Percentiles rank a stretch among this genome's conserved stretches.
Conservation (phyloP, 2,888 invertebrate genomes). For the Stenodera caucasica region DNA sequence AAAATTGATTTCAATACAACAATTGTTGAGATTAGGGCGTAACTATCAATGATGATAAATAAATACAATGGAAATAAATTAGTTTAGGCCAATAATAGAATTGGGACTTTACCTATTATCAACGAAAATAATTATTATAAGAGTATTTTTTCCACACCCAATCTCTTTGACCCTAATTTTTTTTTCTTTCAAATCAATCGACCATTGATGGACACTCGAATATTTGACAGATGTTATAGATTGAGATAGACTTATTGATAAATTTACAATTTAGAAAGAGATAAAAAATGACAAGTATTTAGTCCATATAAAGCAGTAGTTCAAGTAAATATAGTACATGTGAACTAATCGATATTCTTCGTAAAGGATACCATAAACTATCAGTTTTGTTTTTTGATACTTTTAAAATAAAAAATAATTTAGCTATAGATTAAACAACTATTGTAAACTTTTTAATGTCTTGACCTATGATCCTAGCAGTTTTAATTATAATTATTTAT, state of each 20-base stretch:
- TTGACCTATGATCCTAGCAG: too few relatives aligned
- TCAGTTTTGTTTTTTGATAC: too few relatives aligned
- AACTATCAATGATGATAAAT: conserved; percentile 15
- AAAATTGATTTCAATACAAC: too few relatives aligned
- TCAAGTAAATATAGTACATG: background rate
- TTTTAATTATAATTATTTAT: too few relatives aligned
- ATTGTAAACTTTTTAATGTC: too few relatives aligned
- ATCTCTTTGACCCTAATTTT: conserved; percentile 46
- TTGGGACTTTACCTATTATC: background rate
- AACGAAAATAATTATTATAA: background rate
- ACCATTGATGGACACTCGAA: background rate
- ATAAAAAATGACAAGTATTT: conserved; percentile 9
- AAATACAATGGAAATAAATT: conserved; percentile 1
- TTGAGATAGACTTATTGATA: background rate
- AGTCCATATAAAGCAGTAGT: conserved; percentile 5
- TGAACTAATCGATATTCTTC: too few relatives aligned
- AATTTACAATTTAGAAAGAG: background rate
- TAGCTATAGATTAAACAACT: too few relatives aligned
- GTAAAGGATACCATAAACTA: too few relatives aligned
- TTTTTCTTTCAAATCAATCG: conserved; percentile 8
- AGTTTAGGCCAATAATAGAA: background rate
- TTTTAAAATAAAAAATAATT: too few relatives aligned
- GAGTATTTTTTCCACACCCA: conserved; percentile 44
- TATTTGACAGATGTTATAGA: background rate
- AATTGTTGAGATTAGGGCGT: conserved; percentile 18